Evolutionary conservation across 2,797 vertebrate species (phyloP).

Genomic region (Ctenopoma kingsleyae): DNA sequence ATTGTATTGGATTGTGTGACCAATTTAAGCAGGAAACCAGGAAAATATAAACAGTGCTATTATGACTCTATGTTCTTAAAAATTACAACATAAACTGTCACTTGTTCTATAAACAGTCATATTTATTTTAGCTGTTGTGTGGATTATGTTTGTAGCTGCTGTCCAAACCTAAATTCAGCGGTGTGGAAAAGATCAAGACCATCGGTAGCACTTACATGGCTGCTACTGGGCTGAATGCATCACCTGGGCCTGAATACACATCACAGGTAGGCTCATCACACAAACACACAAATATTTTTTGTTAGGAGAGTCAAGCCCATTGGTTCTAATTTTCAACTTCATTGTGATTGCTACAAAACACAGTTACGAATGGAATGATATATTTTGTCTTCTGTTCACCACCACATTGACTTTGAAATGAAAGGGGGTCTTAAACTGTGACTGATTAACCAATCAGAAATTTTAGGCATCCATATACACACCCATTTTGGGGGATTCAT

Average conservation of each 20-base stretch:
- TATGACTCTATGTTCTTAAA: too few species aligned
- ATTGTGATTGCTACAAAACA: neutral
- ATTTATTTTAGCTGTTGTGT: slow-evolving; percentile 11
- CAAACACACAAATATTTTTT: neutral
- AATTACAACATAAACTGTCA: neutral
- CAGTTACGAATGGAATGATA: too few species aligned
- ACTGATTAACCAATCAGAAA: too few species aligned
- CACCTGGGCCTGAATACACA: slow-evolving; percentile 88
- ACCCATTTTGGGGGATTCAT: too few species aligned
- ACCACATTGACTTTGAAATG: neutral
- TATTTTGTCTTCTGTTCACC: too few species aligned
- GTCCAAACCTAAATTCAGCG: slow-evolving; percentile 98
- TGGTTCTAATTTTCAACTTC: neutral
- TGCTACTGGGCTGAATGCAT: slow-evolving; percentile 92
- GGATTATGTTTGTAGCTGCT: slow-evolving; percentile 83
- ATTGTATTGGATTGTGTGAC: too few species aligned
- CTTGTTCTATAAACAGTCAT: neutral
- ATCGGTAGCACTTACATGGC: slow-evolving; percentile 99
- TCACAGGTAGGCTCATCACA: slow-evolving; percentile 82
- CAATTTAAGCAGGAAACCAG: too few species aligned
- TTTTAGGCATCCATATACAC: too few species aligned
- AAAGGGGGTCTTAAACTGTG: neutral
- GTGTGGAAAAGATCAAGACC: slow-evolving; percentile 99
- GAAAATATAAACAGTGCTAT: too few species aligned
- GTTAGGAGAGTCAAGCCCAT: neutral